These are phyloP conservation scores for Tetraodon nigroviridis DNA, from an alignment of 2,113 vertebrate species.

Conservation along the genomic window DNA sequence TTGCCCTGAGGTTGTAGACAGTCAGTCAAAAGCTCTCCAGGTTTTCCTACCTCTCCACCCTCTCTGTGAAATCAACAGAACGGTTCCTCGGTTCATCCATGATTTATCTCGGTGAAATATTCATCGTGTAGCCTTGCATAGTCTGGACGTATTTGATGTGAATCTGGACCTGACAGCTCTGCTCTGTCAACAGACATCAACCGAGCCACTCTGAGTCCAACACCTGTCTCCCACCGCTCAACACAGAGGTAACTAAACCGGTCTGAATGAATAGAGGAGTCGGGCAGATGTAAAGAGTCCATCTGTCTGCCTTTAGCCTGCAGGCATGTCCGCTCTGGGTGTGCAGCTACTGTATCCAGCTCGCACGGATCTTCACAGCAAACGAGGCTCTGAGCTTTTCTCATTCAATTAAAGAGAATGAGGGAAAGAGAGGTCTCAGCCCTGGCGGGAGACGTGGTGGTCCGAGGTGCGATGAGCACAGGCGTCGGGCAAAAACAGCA, in stretches of 20 bases:
- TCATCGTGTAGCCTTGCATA: constrained; percentile 66
- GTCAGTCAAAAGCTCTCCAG: constrained; percentile 65
- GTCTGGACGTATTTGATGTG: constrained; percentile 64
- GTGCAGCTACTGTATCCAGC: constrained; percentile 49
- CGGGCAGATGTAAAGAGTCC: constrained; percentile 61
- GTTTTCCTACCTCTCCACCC: constrained; percentile 55
- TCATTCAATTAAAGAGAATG: constrained; percentile 58
- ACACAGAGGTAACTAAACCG: constrained; percentile 61
- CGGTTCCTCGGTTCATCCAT: constrained; percentile 62
- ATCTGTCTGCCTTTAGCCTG: constrained; percentile 65
- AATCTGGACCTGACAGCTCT: constrained; percentile 67
- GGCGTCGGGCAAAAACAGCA: constrained; percentile 17
- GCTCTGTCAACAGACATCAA: constrained; percentile 69
- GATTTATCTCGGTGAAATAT: constrained; percentile 73
- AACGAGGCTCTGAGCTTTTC: constrained; percentile 58
- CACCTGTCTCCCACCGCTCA: constrained; percentile 64
- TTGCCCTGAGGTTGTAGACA: constrained; percentile 71
- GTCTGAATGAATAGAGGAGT: constrained; percentile 66
- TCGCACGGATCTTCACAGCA: constrained; percentile 35
- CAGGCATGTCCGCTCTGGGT: constrained; percentile 61
- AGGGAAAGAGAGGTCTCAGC: constrained; percentile 31
- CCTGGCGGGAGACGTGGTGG: constrained; percentile 17
- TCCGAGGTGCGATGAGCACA: constrained; percentile 26
- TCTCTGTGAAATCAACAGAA: constrained; percentile 70
- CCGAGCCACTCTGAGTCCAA: constrained; percentile 52